Evolutionary conservation across 1,140 invertebrate genomes (phyloP).

Genomic region (Venturia canescens): DNA sequence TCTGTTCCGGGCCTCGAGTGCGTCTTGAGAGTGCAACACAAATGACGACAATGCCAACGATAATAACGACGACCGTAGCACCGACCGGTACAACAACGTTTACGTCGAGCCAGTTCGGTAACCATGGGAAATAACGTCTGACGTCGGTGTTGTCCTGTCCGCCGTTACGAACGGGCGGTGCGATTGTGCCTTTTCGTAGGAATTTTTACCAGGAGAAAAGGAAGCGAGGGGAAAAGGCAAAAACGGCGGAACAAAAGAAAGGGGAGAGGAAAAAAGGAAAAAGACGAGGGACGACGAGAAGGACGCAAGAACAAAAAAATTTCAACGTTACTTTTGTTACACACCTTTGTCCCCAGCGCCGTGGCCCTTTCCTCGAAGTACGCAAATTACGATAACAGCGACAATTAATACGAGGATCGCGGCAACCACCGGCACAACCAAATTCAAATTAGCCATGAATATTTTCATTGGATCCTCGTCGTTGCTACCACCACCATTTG

Average conservation of each 20-base stretch:
- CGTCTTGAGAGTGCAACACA: conserved; percentile 89
- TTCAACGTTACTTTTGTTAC: conserved; percentile 61
- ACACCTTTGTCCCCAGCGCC: conserved; percentile 86
- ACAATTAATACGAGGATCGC: conserved; percentile 94
- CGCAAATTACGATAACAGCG: conserved; percentile 93
- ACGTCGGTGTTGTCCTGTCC: conserved; percentile 78
- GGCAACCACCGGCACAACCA: conserved; percentile 95
- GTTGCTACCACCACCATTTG: conserved; percentile 76
- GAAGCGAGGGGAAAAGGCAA: background rate
- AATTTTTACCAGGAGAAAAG: too few species aligned
- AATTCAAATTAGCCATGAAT: conserved; percentile 91
- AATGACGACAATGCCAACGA: conserved; percentile 92
- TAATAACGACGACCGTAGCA: conserved; percentile 90
- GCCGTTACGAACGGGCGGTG: conserved; percentile 83
- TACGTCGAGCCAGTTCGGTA: conserved; percentile 90
- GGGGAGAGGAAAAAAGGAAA: too few species aligned
- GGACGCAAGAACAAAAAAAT: conserved; percentile 44
- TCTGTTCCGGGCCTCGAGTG: conserved; percentile 84
- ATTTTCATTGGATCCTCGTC: conserved; percentile 89
- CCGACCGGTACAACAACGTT: conserved; percentile 90
- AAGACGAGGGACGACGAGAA: too few species aligned
- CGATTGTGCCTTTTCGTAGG: conserved; percentile 83
- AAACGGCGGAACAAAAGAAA: too few species aligned
- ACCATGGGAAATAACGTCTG: conserved; percentile 84
- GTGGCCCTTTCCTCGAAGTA: conserved; percentile 88